Evolutionary conservation across 2,113 vertebrate genomes (phyloP).

Genomic region (Scartelaos histophorus): DNA sequence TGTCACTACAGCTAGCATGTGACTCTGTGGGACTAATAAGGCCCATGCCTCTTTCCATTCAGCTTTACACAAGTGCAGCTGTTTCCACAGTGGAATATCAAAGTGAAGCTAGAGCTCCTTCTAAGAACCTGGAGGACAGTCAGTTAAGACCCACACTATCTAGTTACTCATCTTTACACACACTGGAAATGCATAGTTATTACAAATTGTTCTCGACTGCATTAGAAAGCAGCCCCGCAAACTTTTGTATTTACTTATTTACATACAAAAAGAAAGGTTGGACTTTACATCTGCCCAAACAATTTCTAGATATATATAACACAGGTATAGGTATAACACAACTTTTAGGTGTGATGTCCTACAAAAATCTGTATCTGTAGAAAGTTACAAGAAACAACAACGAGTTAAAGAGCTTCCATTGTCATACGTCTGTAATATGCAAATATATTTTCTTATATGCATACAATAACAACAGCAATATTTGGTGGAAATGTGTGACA

Average conservation of each 20-base stretch:
- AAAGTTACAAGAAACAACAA: not conserved
- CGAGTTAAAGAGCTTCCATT: not conserved
- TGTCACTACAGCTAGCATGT: not conserved
- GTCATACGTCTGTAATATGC: not conserved
- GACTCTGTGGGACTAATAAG: constrained; percentile 6
- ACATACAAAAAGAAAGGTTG: not conserved
- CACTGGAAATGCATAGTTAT: not conserved
- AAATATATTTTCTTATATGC: not conserved
- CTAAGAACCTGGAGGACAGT: constrained; percentile 5
- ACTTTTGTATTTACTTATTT: not conserved
- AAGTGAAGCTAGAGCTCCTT: not conserved
- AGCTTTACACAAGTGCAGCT: constrained; percentile 24
- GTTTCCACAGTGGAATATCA: constrained; percentile 14
- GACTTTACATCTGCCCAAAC: not conserved
- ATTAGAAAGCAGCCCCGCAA: not conserved
- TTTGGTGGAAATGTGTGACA: not conserved
- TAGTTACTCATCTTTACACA: not conserved
- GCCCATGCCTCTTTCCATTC: constrained; percentile 53
- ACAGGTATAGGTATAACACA: not conserved
- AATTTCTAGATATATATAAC: not conserved
- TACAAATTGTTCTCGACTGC: not conserved
- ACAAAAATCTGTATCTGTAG: not conserved
- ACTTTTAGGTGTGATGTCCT: not conserved
- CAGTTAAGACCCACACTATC: not conserved
- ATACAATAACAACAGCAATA: not conserved